Conservation (phyloP, 1,140 invertebrate species). For the Neomicropteryx cornuta region DNA sequence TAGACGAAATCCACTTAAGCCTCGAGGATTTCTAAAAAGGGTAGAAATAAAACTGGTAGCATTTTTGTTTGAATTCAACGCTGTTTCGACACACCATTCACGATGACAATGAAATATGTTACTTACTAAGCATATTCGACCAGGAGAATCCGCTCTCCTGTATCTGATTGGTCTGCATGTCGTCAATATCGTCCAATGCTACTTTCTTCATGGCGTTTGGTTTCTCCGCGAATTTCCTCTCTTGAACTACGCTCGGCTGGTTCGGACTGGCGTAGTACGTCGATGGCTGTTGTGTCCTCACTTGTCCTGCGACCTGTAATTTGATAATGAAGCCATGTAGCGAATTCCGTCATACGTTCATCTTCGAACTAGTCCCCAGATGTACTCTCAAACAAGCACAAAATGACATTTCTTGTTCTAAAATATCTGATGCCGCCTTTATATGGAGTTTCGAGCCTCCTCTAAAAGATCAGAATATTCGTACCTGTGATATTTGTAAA, state of each 20-base stretch:
- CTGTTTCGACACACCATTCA: too few relatives aligned
- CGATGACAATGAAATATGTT: too few relatives aligned
- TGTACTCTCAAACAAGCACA: neutral
- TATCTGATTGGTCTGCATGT: slow-evolving; percentile 70
- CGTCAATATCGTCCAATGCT: slow-evolving; percentile 65
- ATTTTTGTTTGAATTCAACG: too few relatives aligned
- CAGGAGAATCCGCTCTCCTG: slow-evolving; percentile 69
- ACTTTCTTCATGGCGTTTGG: slow-evolving; percentile 81
- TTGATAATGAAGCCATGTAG: slow-evolving; percentile 12
- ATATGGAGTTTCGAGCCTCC: too few relatives aligned
- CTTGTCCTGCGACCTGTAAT: slow-evolving; percentile 33
- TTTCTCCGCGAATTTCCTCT: slow-evolving; percentile 76
- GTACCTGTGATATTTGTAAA: slow-evolving; percentile 34
- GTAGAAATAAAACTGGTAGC: too few relatives aligned
- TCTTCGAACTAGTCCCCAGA: neutral
- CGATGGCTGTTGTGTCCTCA: slow-evolving; percentile 34
- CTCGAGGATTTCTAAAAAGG: too few relatives aligned
- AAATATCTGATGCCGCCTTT: too few relatives aligned
- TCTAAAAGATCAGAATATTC: neutral
- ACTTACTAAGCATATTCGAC: slow-evolving; percentile 68
- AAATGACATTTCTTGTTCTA: neutral
- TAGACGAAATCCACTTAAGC: too few relatives aligned
- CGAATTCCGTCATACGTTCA: slow-evolving; percentile 1
- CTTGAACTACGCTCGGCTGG: slow-evolving; percentile 30
- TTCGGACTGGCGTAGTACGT: slow-evolving; percentile 35